Base-by-base conservation (phyloP, 2,113 vertebrate species). In the Cryptotis parvus region DNA sequence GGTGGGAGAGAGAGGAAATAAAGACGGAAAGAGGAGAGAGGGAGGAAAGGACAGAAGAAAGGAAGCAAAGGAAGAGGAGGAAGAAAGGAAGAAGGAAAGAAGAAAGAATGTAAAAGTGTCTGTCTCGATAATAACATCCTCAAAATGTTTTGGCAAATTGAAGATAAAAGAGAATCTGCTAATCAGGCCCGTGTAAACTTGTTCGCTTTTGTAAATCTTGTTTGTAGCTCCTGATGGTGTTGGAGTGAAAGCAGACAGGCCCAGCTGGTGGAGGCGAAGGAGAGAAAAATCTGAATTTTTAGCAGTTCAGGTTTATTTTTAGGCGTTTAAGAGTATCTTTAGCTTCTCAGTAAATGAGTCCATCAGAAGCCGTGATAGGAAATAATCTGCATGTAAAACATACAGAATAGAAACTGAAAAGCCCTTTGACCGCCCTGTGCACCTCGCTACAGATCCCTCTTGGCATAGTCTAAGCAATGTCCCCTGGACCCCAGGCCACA, bases 281-380 rank as follows among this genome's bases (percentile, higher is more conserved):
- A 98, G 95, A 96, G 94, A 97, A 97, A 49, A 96, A 95, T 91
- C 96, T 97, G 95, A 97, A 96, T 97, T 97, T 98, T 98, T 97
- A 98, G 97, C 97, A 97, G 95, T 93, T 88, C 85, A 63, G 78
- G 80, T 95, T 97, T 97, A 98, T 97, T 98, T 98, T 97, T 98
- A 97, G 97, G 92, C 89, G 85, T 92, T 91, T 95, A 90, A 95
- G 94, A 95, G 95, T 98, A 97, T 97, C 90, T 97, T 98, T 97
- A 95, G 94, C 95, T 97, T 96, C 86, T 83, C 95, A 80, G 70
- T 87, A 96, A 97, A 96, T 94, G 89, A 97, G 96, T 96, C 96
- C 94, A 94, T 96, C 95, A 93, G 95, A 97, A 94, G 77, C 96
- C 94, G 69, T 70, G n/a, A 68, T 75, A 87, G 96, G 92, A 91